Evolutionary conservation across 2,113 vertebrate species (phyloP).

Genomic region (Lycocorax pyrrhopterus): DNA sequence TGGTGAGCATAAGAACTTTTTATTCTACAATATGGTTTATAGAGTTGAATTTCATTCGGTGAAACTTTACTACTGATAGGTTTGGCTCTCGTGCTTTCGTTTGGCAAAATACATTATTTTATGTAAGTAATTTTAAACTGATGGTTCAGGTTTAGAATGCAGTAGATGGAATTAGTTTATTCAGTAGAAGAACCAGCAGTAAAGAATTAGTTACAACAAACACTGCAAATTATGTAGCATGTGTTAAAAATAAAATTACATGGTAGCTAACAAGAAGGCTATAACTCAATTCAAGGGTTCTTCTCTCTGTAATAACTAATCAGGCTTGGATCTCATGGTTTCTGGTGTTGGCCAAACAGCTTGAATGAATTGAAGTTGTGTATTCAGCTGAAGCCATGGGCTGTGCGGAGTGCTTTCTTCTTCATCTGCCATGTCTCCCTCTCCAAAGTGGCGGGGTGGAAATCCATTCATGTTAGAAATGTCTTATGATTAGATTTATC

Average conservation of each 20-base stretch:
- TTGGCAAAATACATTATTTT: not conserved
- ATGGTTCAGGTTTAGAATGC: not conserved
- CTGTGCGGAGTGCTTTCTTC: not conserved
- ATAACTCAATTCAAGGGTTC: not conserved
- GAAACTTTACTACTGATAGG: not conserved
- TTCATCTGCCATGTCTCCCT: not conserved
- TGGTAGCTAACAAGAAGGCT: not conserved
- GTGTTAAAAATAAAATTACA: slow-evolving; percentile 42
- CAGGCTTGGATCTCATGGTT: not conserved
- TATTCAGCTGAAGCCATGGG: not conserved
- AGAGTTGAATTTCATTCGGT: not conserved
- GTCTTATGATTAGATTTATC: not conserved
- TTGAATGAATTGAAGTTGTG: slow-evolving; percentile 7
- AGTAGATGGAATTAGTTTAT: not conserved
- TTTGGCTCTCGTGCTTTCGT: not conserved
- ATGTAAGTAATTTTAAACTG: slow-evolving; percentile 1
- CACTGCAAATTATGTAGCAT: not conserved
- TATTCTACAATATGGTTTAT: not conserved
- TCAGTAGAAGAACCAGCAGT: not conserved
- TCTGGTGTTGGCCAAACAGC: not conserved
- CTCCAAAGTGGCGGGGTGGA: not conserved
- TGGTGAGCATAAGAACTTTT: not conserved
- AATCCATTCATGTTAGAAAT: not conserved
- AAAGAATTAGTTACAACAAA: slow-evolving; percentile 10
- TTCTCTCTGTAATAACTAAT: not conserved